A percentile compares a stretch with the other conserved stretches of the same genome.
Conservation (phyloP, 2,113 vertebrate genomes). For the Brachyistius frenatus region DNA sequence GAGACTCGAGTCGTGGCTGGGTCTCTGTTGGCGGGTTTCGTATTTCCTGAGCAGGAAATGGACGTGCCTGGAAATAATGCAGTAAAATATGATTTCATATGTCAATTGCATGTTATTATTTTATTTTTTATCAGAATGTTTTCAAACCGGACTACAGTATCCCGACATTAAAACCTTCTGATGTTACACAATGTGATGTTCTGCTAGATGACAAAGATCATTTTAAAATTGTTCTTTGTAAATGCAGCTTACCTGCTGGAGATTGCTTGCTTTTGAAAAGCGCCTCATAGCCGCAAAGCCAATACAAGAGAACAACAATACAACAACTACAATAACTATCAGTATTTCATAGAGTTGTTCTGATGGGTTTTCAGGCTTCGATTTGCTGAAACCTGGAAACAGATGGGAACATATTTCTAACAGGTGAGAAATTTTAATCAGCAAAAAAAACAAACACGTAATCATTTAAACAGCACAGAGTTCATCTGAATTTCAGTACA, state of each 20-base stretch:
- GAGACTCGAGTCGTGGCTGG: background rate
- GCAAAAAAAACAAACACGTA: too few relatives aligned
- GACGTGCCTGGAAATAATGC: background rate
- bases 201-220: too few relatives aligned
- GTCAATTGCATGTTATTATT: too few relatives aligned
- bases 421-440: background rate
- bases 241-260: constrained; percentile 25
- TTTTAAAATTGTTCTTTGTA: too few relatives aligned
- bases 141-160: too few relatives aligned
- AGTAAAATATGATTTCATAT: background rate
- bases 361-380: accelerated
- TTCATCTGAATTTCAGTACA: background rate
- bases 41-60: background rate
- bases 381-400: background rate
- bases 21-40: constrained; percentile 9
- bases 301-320: accelerated
- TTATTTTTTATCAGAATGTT: too few relatives aligned
- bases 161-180: too few relatives aligned
- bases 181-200: too few relatives aligned
- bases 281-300: accelerated
- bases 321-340: accelerated
- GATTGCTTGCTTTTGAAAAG: accelerated
- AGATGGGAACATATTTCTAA: background rate
- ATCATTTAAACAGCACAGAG: too few relatives aligned
- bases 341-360: accelerated